A percentile compares a stretch with the other conserved stretches of the same genome.
Conservation (phyloP, 2,113 vertebrate species). For the Gallinago undulata region DNA sequence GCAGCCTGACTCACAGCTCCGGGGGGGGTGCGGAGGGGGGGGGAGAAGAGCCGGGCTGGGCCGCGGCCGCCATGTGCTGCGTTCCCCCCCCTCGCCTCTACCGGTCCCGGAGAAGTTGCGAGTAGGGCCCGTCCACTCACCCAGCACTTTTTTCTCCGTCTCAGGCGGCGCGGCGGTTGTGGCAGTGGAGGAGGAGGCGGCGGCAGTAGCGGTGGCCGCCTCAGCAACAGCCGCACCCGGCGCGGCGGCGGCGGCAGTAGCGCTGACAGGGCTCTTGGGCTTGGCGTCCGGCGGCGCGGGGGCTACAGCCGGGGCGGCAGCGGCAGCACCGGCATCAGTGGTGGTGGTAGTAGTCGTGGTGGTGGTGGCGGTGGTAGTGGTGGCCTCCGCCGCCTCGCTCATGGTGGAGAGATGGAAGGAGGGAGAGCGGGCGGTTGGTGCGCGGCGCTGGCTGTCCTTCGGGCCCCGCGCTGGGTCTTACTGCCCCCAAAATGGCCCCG, state of each 20-base stretch:
- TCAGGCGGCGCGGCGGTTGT: conserved; percentile 7
- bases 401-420: conserved; percentile 54
- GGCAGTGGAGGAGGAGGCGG: not conserved
- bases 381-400: conserved; percentile 71
- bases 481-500: conserved; percentile 78
- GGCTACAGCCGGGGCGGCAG: not conserved
- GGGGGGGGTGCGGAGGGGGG: too few species aligned
- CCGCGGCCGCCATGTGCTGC: not conserved
- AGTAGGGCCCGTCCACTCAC: not conserved
- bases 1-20: not conserved
- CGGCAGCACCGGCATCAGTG: not conserved
- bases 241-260: not conserved
- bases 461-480: conserved; percentile 65
- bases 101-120: not conserved
- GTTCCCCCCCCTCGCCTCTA: too few species aligned
- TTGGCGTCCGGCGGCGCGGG: conserved; percentile 5
- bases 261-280: conserved; percentile 56
- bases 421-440: not conserved
- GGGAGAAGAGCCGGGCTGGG: not conserved
- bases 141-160: conserved; percentile 73
- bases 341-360: not conserved
- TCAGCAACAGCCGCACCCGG: conserved; percentile 9
- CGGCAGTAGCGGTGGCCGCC: not conserved
- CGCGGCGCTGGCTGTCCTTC: not conserved
- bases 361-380: not conserved